A percentile compares a stretch with the other conserved stretches of the same genome.
Evolutionary conservation across 1,140 invertebrate species (phyloP).

Genomic region (Papilio helenus): DNA sequence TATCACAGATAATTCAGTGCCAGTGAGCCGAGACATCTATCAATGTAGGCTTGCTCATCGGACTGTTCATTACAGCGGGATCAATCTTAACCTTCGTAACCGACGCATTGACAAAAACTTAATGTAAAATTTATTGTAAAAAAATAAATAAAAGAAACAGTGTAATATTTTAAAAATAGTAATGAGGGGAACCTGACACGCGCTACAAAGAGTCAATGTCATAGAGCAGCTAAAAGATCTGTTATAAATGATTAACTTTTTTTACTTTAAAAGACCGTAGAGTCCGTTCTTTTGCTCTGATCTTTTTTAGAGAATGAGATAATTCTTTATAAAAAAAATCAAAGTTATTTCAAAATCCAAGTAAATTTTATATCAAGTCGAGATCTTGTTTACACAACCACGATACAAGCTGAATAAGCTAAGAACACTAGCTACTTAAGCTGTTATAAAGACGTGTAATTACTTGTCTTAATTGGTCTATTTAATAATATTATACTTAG

Average conservation of each 20-base stretch:
- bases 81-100: neutral
- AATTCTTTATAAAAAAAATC: too few relatives aligned
- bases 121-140: neutral
- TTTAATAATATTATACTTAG: constrained; percentile 5
- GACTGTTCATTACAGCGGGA: neutral
- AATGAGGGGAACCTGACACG: too few relatives aligned
- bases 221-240: too few relatives aligned
- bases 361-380: neutral
- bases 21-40: constrained; percentile 3
- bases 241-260: too few relatives aligned
- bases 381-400: neutral
- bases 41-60: neutral
- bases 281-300: too few relatives aligned
- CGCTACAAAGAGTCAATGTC: too few relatives aligned
- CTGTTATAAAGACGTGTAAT: neutral
- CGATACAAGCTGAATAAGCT: neutral
- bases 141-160: neutral
- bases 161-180: neutral
- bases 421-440: neutral
- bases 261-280: too few relatives aligned
- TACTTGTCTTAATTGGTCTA: neutral
- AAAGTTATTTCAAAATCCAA: neutral
- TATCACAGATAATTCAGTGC: neutral
- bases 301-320: too few relatives aligned
- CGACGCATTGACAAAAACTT: neutral